Evolutionary conservation across 2,797 vertebrate genomes (phyloP).

Genomic region (Lepus oiostolus): DNA sequence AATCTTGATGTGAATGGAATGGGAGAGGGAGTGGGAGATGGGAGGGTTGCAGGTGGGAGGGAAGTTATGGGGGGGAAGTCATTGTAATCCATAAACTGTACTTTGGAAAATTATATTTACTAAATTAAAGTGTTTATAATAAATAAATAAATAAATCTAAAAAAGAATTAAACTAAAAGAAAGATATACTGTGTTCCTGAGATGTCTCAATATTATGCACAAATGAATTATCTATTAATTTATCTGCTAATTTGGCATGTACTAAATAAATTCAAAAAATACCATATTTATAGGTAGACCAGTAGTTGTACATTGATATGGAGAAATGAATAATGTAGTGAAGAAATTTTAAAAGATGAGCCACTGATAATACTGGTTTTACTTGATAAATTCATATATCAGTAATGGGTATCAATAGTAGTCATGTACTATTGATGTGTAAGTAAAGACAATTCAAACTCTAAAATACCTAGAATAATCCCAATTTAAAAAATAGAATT

Average conservation of each 20-base stretch:
- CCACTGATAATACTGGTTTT: not conserved
- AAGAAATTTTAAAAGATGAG: not conserved
- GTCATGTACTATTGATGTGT: too few species aligned
- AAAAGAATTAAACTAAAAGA: not conserved
- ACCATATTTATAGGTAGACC: not conserved
- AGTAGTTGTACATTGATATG: not conserved
- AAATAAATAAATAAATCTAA: too few species aligned
- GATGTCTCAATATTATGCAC: not conserved
- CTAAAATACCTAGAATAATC: not conserved
- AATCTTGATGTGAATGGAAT: too few species aligned
- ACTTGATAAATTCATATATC: not conserved
- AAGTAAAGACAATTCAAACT: not conserved
- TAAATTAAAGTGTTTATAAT: too few species aligned
- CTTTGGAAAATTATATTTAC: too few species aligned
- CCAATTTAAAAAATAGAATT: not conserved
- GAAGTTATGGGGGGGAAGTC: too few species aligned
- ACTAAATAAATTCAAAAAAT: not conserved
- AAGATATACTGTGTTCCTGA: not conserved
- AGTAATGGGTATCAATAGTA: not conserved
- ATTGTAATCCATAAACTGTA: too few species aligned
- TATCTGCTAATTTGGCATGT: not conserved
- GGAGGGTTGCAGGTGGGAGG: too few species aligned
- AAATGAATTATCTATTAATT: not conserved
- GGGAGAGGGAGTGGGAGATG: too few species aligned
- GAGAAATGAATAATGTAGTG: not conserved